Evolutionary conservation across 2,888 invertebrate species (phyloP), one percentile per base, ranked within the genome.

Genomic region (Helleia helle): DNA sequence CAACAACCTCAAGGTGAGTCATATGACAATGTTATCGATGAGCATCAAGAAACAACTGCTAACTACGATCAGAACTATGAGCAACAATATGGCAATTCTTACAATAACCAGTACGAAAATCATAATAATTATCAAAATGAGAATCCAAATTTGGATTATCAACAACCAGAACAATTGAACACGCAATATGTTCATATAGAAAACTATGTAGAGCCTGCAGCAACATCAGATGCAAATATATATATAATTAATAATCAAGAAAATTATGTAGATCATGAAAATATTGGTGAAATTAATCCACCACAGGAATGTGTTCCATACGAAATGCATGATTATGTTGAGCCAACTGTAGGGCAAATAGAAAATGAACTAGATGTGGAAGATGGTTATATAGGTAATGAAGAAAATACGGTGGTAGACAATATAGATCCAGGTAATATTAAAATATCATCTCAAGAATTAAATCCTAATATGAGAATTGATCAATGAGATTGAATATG

Each of bases 1-100:
- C 34, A 22, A 34, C 34, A 34, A 12, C 8, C 11, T 38, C 60
- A 65, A 44, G 62, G 67, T 40, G 56, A 59, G 43, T 47, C 49
- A 14, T 63, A 65, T 48, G 51, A 59, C 9, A 34, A 39, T 7
- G 68, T 70, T 48, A 49, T 66, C 36, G 66, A 66, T 48, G 71
- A 72, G 45, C 62, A 71, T 31, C 70, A 66, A 45, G 75, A 70
- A 48, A 49, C 66, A 8, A 54, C 58, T n/a, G 59, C 66, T 43
- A 60, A 50, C 4, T 76, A 75, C 43, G 77, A 80, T 48, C 73
- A 62, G 43, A 62, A 50, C 48, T 79, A 77, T 40, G 65, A 66
- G 45, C 63, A 76, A 44, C 76, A 80, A 50, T 75, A 77, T 49
- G 43, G 41, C 26, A 34, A 51, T 17, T 36, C 47, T 12, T 44